Base-by-base conservation (phyloP, 2,797 vertebrate genomes). In the Scolopax bukidnonensis region DNA sequence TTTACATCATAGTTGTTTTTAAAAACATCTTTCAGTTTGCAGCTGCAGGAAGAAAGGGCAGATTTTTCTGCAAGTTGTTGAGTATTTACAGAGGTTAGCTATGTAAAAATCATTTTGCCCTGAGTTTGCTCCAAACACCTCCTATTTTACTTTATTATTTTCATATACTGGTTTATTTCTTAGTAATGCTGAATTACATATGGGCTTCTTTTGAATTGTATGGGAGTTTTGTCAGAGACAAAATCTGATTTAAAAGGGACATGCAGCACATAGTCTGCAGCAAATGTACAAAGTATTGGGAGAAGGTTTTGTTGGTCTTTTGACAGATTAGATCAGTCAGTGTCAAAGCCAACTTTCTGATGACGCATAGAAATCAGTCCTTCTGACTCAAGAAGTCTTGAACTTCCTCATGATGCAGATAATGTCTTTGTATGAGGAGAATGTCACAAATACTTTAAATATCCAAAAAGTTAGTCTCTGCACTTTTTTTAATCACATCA, bases 221-320 rank as follows among this genome's bases (percentile, higher is more conserved):
- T 4, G 3, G 27, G 18, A 65, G 4, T 54, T 78, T 40, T 27
- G 20, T 30, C 5, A 5, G 57, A 61, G 54, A 65, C 1, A 81
- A 81, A 65, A 71, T n/a, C 11, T 25, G 32, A 2, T 24, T 84
- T 57, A 11, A 56, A 74, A 89, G 36, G 3, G 13, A 30, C 28
- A 20, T 1, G 8, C 0, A 0, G 3, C 2, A 75, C 63, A 70
- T 11, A 78, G 25, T 47, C 53, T 83, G 9, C 6, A 69, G 20
- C 3, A 48, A 59, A 76, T 4, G 10, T 63, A 18, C 21, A n/a
- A 63, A 74, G 6, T 14, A 17, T 2, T 59, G 43, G 23, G 18
- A 77, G 27, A 89, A 88, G 19, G 6, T 71, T 60, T 32, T 36
- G 5, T 5, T 61, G 27, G 6, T 61, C 28, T 84, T 84, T 63